These are phyloP conservation scores for Vespertilio murinus DNA, from an alignment of 2,797 vertebrate species.

Conservation along the genomic window DNA sequence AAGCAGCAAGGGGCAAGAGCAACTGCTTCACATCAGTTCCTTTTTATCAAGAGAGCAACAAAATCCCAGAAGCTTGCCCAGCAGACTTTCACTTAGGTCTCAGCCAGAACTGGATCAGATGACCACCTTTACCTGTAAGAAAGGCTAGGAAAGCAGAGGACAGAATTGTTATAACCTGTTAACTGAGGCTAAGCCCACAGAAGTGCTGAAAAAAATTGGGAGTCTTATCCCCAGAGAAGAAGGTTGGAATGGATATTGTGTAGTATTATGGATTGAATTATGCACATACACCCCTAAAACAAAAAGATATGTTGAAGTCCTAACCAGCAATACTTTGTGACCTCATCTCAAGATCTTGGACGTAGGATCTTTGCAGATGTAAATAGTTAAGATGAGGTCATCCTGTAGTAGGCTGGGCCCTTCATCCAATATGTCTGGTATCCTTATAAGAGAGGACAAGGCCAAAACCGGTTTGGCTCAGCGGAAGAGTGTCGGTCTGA, in stretches of 20 bases:
- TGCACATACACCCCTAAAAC: neutral
- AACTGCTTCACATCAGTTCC: neutral
- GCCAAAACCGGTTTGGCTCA: too few species aligned
- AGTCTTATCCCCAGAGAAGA: neutral
- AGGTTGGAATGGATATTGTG: neutral
- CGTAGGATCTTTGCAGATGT: neutral
- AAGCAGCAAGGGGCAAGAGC: neutral
- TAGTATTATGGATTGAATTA: neutral
- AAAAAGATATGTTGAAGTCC: neutral
- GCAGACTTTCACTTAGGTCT: neutral
- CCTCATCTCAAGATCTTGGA: neutral
- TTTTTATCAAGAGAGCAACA: neutral
- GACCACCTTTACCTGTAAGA: neutral
- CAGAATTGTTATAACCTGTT: neutral
- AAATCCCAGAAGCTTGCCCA: neutral
- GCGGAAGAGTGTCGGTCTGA: too few species aligned
- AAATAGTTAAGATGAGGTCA: neutral
- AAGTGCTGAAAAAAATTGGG: neutral
- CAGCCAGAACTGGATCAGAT: neutral
- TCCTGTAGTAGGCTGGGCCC: neutral
- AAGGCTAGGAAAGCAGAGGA: neutral
- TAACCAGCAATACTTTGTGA: neutral
- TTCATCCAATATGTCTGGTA: neutral
- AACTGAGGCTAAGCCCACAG: neutral
- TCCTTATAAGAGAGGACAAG: neutral